Evolutionary conservation across 2,113 vertebrate genomes (phyloP).

Genomic region (Callithrix jacchus): DNA sequence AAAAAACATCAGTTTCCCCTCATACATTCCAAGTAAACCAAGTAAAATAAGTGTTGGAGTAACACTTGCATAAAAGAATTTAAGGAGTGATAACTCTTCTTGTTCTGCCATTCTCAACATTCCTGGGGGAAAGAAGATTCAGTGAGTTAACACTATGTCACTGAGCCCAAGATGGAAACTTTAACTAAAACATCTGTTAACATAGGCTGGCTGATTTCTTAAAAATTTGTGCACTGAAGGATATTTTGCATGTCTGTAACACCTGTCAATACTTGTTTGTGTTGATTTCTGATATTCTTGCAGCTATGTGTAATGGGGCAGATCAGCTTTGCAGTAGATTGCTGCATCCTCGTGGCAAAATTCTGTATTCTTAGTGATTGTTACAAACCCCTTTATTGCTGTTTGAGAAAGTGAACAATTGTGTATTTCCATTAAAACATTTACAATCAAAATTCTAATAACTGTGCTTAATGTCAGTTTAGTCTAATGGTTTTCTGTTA

Average conservation of each 20-base stretch:
- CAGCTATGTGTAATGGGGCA: constrained; percentile 23
- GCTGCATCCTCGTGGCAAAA: constrained; percentile 67
- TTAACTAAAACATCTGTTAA: constrained; percentile 12
- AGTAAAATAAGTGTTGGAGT: constrained; percentile 8
- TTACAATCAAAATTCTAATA: constrained; percentile 77
- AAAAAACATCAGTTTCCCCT: constrained; percentile 28
- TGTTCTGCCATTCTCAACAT: not conserved
- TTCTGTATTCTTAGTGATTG: constrained; percentile 74
- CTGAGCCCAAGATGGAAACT: not conserved
- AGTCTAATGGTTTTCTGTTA: not conserved
- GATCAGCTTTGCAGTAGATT: constrained; percentile 47
- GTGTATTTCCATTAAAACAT: constrained; percentile 87
- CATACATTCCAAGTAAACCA: constrained; percentile 53
- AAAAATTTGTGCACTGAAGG: constrained; percentile 68
- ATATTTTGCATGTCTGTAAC: constrained; percentile 62
- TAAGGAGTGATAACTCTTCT: not conserved
- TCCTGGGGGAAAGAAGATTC: not conserved
- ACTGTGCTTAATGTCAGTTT: constrained; percentile 40
- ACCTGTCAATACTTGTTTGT: constrained; percentile 48
- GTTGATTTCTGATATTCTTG: constrained; percentile 43
- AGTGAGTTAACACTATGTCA: not conserved
- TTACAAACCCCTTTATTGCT: constrained; percentile 73
- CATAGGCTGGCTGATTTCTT: constrained; percentile 69
- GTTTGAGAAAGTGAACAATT: constrained; percentile 77
- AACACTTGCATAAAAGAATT: not conserved